Evolutionary conservation across 2,888 invertebrate species (phyloP), one percentile per base, ranked within the genome.

Genomic region (Napeogenes inachia): DNA sequence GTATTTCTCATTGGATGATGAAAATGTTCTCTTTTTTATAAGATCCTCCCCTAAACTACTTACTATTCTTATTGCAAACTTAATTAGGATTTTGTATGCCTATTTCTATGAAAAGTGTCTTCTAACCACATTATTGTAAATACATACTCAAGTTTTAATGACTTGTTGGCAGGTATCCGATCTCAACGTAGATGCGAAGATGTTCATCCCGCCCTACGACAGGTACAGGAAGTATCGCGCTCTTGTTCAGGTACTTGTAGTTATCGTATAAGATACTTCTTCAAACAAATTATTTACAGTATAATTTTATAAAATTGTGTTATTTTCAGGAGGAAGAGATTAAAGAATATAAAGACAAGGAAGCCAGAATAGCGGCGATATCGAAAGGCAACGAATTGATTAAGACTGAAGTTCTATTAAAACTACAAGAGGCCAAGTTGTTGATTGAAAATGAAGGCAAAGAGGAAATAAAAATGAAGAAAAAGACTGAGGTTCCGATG

Each of bases 201-300:
- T 79, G 65, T 87, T 85, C 69, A 74, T 87, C 65, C 82, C 87
- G n/a, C 88, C 88, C 1, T 87, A 79, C 72, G 81, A 83, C n/a
- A 79, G 87, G 70, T 86, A 85, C 75, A 76, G 73, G 63, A 79
- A 76, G 63, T 88, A 85, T 69, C 80, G 87, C 30, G 67, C 74
- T 6, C 60, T 85, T 50, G 81, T 79, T 12, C 84, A 86, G 84
- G 87, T 87, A 74, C 56, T 60, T 69, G 69, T 57, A 58, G 45
- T 45, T 53, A 64, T 59, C 57, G 33, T 55, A 21, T 53, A 30
- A 56, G 4, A n/a, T 13, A 21, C 38, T 35, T 30, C 3, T 21
- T 21, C 1, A 21, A 21, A 21, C 21, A 21, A 21, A 21, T 21
- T 21, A 21, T 21, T 21, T 21, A 21, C 21, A 0, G 1, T 21